Evolutionary conservation across 1,140 invertebrate genomes (phyloP), one percentile per base, ranked within the genome.

Genomic region (Rhopalosiphum maidis): DNA sequence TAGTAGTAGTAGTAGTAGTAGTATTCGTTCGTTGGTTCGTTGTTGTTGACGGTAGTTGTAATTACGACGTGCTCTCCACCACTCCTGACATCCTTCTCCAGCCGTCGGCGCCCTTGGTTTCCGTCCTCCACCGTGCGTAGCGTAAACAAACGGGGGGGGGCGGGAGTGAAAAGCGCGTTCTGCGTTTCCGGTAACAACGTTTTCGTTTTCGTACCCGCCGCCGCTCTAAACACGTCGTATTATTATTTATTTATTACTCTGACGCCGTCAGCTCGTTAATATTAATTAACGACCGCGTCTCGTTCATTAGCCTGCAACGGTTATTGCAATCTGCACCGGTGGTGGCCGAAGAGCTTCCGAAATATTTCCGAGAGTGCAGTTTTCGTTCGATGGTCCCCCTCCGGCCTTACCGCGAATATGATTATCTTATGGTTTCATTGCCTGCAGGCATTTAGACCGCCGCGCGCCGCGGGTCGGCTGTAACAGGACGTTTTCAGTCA

Each of bases 181-280:
- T 86, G 48, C 18, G 91, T 86, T 93, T 93, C 91, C 91, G 91
- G 91, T 86, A 54, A 93, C 77, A 85, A 86, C 46, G 41, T 82
- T 41, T 41, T 51, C 60, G 60, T 91, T 91, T 48, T 48, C 46
- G 22, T 54, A 85, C 77, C 46, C 77, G 18, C 46, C 46, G 9
- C 48, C 90, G 68, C 82, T 93, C 48, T 86, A 54, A 93, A 93
- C 91, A 86, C 82, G 48, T 55, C 35, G 43, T 86, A 85, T 55
- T 93, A 93, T 93, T 93, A 93, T 93, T 93, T 93, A 93, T 93
- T 93, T 93, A 51, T 93, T 93, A 93, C 77, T 86, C 41, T 43
- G 41, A 93, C 91, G 35, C 91, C 77, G 77, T 15, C 91, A 35
- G 82, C 48, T 93, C 91, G 68, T 93, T 93, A 93, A 51, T 93